These are phyloP conservation scores for Octonoba sinensis DNA, from an alignment of 2,888 invertebrate genomes.

Conservation along the genomic window DNA sequence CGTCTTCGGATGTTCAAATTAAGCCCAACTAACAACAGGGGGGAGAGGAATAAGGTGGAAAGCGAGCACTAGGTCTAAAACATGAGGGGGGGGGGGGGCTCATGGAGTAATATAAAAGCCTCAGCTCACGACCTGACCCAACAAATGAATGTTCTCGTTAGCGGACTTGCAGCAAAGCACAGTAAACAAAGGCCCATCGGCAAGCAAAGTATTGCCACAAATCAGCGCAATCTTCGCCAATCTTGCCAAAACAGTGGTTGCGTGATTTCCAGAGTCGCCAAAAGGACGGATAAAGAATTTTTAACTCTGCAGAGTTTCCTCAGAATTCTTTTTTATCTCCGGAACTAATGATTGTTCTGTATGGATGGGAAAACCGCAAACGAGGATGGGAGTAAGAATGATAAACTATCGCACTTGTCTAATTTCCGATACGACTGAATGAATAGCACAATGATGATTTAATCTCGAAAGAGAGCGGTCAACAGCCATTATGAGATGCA, in stretches of 20 bases:
- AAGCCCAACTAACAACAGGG: no score
- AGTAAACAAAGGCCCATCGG: conserved; percentile 9
- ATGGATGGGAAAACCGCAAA: conserved; percentile 3
- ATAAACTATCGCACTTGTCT: neutral
- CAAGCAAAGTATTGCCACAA: conserved; percentile 4
- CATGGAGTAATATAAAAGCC: neutral
- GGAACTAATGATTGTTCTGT: conserved; percentile 3
- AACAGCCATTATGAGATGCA: no score
- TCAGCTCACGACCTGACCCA: conserved; percentile 8
- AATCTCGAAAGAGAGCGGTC: neutral
- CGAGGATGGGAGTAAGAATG: neutral
- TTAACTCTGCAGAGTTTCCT: neutral
- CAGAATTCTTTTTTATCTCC: neutral
- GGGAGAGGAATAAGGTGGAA: no score
- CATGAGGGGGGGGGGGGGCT: conserved; percentile 5
- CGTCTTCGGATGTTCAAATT: no score
- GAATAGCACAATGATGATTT: conserved; percentile 1
- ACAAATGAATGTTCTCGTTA: conserved; percentile 10
- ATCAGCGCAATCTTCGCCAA: conserved; percentile 14
- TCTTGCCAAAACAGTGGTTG: neutral
- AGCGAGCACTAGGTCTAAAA: no score
- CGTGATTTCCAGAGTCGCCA: conserved; percentile 9
- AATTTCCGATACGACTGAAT: conserved; percentile 6
- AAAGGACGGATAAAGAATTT: neutral
- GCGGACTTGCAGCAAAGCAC: conserved; percentile 8